Percentiles rank a stretch among this genome's conserved stretches.
Evolutionary conservation across 1,140 invertebrate genomes (phyloP).

Genomic region (Cataglyphis hispanica): DNA sequence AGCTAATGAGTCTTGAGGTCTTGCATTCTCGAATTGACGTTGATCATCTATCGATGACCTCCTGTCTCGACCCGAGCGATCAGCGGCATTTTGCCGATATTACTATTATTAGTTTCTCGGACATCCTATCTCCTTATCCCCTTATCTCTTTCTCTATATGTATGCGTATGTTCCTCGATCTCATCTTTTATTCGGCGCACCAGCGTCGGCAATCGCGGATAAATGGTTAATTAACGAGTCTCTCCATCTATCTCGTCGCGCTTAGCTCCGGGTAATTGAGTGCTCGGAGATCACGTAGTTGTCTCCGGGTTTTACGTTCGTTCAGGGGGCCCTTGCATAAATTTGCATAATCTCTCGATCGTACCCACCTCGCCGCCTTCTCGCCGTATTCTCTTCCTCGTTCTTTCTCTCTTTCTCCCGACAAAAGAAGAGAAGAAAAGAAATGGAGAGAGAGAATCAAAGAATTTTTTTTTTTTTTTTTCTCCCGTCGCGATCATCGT

Average conservation of each 20-base stretch:
- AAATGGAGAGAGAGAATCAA: no score
- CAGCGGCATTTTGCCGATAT: slow-evolving; percentile 23
- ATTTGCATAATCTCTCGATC: slow-evolving; percentile 68
- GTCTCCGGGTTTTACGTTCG: slow-evolving; percentile 59
- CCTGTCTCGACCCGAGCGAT: slow-evolving; percentile 2
- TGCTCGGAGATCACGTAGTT: slow-evolving; percentile 61
- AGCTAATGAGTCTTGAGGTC: no score
- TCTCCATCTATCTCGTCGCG: slow-evolving; percentile 59
- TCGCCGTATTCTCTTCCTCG: slow-evolving; percentile 34
- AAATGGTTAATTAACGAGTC: slow-evolving; percentile 69
- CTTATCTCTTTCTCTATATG: neutral
- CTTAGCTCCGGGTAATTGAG: slow-evolving; percentile 60
- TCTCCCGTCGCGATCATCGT: slow-evolving; percentile 4
- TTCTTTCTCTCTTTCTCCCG: slow-evolving; percentile 7
- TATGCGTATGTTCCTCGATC: slow-evolving; percentile 14
- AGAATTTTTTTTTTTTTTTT: neutral
- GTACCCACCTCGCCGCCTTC: slow-evolving; percentile 47
- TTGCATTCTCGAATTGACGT: neutral
- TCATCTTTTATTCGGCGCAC: slow-evolving; percentile 59
- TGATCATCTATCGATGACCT: slow-evolving; percentile 38
- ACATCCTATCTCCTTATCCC: neutral
- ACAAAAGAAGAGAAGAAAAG: neutral
- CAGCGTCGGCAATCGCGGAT: slow-evolving; percentile 44
- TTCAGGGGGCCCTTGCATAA: slow-evolving; percentile 61
- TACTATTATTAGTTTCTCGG: slow-evolving; percentile 26